Conservation (phyloP, 2,113 vertebrate species). For the Seriola quinqueradiata region DNA sequence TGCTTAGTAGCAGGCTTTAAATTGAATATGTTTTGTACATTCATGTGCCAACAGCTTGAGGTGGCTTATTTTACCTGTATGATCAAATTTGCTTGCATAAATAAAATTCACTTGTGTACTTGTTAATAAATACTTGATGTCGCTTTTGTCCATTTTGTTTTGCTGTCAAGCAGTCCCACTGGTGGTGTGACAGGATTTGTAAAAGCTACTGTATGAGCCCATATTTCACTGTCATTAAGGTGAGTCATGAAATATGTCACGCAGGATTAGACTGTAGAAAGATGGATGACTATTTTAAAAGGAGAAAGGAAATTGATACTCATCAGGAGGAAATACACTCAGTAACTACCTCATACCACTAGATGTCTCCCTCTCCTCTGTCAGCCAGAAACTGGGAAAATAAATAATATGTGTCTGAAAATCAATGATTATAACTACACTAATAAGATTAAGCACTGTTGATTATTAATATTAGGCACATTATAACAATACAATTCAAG, state of each 20-base stretch:
- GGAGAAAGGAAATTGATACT: background rate
- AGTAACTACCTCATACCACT: slow-evolving; percentile 25
- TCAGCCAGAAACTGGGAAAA: no score
- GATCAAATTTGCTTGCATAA: slow-evolving; percentile 98
- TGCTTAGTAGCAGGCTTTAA: slow-evolving; percentile 98
- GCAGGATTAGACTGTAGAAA: background rate
- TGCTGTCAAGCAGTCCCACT: background rate
- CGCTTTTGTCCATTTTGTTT: slow-evolving; percentile 45
- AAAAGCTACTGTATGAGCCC: background rate
- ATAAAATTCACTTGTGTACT: slow-evolving; percentile 99
- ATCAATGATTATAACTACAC: no score
- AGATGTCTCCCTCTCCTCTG: slow-evolving; percentile 34
- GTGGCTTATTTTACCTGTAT: slow-evolving; percentile 99
- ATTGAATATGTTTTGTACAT: slow-evolving; percentile 99
- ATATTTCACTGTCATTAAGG: background rate
- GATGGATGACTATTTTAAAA: background rate
- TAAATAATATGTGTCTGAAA: no score
- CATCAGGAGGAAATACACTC: background rate
- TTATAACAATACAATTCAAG: background rate
- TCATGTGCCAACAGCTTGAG: slow-evolving; percentile 99
- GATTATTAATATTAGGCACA: background rate
- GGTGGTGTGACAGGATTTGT: background rate
- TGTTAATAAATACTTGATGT: slow-evolving; percentile 83
- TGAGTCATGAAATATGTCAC: background rate
- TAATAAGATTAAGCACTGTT: background rate